Percentiles rank a stretch among this genome's conserved stretches.
phyloP scores from a whole-genome alignment of 2,113 vertebrate species.

The Anguilla japonica region DNA sequence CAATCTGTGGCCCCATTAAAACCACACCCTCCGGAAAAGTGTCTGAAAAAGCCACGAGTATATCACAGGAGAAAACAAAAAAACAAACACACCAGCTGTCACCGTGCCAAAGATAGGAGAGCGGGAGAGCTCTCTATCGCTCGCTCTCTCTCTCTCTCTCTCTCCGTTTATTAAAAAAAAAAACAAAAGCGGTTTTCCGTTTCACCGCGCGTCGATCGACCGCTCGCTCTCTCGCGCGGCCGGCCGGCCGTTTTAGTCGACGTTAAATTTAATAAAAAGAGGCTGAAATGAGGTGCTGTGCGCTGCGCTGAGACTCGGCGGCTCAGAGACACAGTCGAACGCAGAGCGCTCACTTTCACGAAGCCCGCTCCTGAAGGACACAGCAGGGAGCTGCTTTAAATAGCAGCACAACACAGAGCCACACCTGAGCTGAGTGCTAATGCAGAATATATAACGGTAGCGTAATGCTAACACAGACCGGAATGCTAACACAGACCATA shows the following conservation, averaged over 20 bases:
- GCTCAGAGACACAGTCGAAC: too few relatives aligned
- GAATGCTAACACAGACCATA: too few relatives aligned
- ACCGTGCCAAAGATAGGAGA: neutral
- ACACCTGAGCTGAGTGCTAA: too few relatives aligned
- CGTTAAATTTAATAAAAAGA: too few relatives aligned
- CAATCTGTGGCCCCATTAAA: constrained; percentile 46
- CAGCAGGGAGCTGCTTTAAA: too few relatives aligned
- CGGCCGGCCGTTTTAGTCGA: neutral
- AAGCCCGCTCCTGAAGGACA: too few relatives aligned
- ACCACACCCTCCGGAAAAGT: neutral
- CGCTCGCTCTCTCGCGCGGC: neutral
- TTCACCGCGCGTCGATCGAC: neutral
- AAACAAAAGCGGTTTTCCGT: neutral
- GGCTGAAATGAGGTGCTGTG: too few relatives aligned
- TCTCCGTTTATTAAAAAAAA: constrained; percentile 16
- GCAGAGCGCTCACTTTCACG: too few relatives aligned
- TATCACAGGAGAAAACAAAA: constrained; percentile 20
- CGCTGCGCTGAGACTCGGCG: too few relatives aligned
- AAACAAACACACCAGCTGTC: constrained; percentile 11
- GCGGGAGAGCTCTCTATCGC: neutral
- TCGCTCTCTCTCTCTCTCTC: neutral
- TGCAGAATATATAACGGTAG: too few relatives aligned
- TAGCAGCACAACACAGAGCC: too few relatives aligned
- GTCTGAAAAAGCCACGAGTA: neutral
- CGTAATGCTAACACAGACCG: too few relatives aligned